Base-by-base conservation (phyloP, 2,113 vertebrate genomes). In the Orthonyx spaldingii region DNA sequence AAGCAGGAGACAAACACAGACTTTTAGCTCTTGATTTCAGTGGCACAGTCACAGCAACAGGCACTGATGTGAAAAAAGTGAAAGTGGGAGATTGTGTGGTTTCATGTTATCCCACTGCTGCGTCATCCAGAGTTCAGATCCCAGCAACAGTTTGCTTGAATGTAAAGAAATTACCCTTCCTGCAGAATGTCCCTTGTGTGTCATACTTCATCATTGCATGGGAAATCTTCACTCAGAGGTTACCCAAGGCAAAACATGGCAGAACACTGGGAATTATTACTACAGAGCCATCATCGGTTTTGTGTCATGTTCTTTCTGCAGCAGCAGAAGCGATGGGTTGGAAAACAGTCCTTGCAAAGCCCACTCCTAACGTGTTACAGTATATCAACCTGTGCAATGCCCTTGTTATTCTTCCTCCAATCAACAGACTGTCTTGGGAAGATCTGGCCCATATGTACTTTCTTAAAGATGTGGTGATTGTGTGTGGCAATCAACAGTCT, bases 11-110 rank as follows among this genome's bases (percentile, higher is more conserved):
- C 27, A 98, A 96, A 59, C 98, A 99, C 30, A 75, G 96, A 8
- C 97, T 99, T 84, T 57, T 99, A 64, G 98, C 97, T 84, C 96
- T 99, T 44, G 98, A 99, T 96, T 98, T 99, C 85, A 97, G 98
- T 61, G 99, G 98, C 66, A 97, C 93, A 44, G 97, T 99, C 57
- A 98, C 96, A 18, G 97, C 97, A 65, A 96, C 95, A 76, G 98
- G 98, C 47, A 95, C 27, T 65, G 92, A 97, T 53, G 98, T 98
- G 53, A 95, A 63, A 27, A 97, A 95, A 66, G 64, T 98, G 57
- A 98, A 97, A 97, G 97, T 98, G 24, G 98, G 98, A 71, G 99
- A 99, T 94, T 96, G 91, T 0, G 83, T 99, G 70, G 97, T 90
- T 57, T 97, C 97, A 11, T 99, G 98, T 94, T 99, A 98, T 75